These are phyloP conservation scores for Neodiprion fabricii DNA, from an alignment of 1,140 invertebrate species.

Conservation along the genomic window DNA sequence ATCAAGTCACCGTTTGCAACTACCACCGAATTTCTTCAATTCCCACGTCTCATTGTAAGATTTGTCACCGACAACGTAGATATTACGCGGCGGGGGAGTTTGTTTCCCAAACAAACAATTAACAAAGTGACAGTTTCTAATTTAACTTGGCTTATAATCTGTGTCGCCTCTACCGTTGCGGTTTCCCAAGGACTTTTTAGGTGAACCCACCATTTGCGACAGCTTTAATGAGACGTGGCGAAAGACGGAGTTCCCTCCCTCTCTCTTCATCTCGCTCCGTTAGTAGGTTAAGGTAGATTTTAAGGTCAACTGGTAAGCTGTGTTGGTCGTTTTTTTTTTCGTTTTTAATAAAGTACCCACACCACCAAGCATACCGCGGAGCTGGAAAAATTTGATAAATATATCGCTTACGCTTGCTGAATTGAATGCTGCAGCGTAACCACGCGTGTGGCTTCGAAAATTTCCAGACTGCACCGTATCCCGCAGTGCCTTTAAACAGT, in stretches of 20 bases:
- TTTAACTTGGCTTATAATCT: neutral
- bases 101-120: no score
- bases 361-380: neutral
- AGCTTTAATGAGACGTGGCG: slow-evolving; percentile 1
- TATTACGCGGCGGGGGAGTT: no score
- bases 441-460: neutral
- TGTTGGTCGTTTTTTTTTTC: neutral
- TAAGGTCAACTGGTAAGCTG: neutral
- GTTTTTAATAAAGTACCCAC: neutral
- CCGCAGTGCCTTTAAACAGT: neutral
- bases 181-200: neutral
- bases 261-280: neutral
- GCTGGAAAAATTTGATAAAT: neutral
- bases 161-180: neutral
- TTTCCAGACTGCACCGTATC: neutral
- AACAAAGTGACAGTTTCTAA: neutral
- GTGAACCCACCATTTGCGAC: neutral
- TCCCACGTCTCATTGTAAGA: no score
- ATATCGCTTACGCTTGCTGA: neutral
- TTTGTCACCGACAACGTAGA: no score
- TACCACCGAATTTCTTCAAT: no score
- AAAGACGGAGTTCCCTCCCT: neutral
- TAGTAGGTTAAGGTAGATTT: slow-evolving; percentile 5
- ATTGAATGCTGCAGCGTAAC: no score
- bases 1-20: no score